Evolutionary conservation across 2,888 invertebrate genomes (phyloP).

Genomic region (Lepidonotus clava): DNA sequence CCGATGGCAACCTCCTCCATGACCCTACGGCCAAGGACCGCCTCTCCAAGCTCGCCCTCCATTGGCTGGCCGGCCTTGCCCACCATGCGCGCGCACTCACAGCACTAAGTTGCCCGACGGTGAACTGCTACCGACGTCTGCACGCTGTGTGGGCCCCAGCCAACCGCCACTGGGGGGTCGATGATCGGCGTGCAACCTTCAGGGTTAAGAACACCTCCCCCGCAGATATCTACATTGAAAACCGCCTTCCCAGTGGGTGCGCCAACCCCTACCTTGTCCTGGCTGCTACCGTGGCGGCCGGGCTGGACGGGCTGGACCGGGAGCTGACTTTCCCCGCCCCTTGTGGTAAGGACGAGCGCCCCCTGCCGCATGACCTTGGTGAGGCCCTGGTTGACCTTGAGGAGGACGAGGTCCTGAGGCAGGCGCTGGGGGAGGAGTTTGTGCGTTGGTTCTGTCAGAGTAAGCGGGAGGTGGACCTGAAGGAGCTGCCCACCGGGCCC

Average conservation of each 20-base stretch:
- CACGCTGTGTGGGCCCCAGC: conserved; percentile 55
- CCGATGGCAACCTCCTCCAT: conserved; percentile 57
- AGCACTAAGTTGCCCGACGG: conserved; percentile 64
- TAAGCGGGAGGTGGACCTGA: conserved; percentile 57
- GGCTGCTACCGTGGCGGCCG: conserved; percentile 64
- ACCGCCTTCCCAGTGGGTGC: conserved; percentile 60
- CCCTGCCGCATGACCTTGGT: conserved; percentile 59
- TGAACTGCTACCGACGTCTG: conserved; percentile 66
- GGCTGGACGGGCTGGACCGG: conserved; percentile 62
- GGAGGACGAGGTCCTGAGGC: conserved; percentile 57
- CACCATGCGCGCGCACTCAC: conserved; percentile 63
- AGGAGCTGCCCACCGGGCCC: background rate
- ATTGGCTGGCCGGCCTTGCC: conserved; percentile 65
- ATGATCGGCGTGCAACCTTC: conserved; percentile 58
- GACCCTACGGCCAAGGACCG: conserved; percentile 44
- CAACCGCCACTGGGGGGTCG: conserved; percentile 63
- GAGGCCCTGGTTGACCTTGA: conserved; percentile 61
- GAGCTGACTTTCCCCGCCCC: conserved; percentile 40
- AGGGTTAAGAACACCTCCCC: conserved; percentile 56
- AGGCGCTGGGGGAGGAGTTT: conserved; percentile 61
- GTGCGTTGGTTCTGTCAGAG: conserved; percentile 62
- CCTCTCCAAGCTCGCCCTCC: conserved; percentile 56
- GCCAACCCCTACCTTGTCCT: conserved; percentile 64
- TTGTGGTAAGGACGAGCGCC: background rate
- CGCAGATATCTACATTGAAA: conserved; percentile 60